Evolutionary conservation across 2,797 vertebrate species (phyloP).

Genomic region (Pampus argenteus): DNA sequence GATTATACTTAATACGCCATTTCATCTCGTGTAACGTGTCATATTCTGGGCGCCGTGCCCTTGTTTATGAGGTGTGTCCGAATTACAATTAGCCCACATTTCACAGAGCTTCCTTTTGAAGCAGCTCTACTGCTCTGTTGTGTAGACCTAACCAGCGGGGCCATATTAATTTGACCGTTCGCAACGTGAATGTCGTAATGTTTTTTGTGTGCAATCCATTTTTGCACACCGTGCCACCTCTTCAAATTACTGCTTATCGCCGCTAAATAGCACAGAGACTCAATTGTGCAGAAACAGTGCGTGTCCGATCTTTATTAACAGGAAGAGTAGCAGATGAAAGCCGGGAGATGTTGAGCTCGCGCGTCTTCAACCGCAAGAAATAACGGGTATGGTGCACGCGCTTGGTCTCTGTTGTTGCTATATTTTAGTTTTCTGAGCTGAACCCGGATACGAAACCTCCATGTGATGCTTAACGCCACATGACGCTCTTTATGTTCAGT

Average conservation of each 20-base stretch:
- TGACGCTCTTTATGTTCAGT: not conserved
- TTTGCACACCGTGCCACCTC: constrained; percentile 21
- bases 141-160: constrained; percentile 31
- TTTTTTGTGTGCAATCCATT: constrained; percentile 24
- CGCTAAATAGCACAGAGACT: constrained; percentile 27
- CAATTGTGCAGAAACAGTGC: constrained; percentile 39
- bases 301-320: constrained; percentile 35
- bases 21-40: constrained; percentile 77
- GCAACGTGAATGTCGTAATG: not conserved
- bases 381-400: not conserved
- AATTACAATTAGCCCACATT: constrained; percentile 79
- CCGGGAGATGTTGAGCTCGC: not conserved
- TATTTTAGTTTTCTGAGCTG: not conserved
- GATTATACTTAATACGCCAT: constrained; percentile 80
- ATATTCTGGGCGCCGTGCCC: constrained; percentile 80
- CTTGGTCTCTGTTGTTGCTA: not conserved
- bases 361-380: not conserved
- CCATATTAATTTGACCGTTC: constrained; percentile 58
- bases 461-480: not conserved
- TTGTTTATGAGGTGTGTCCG: constrained; percentile 74
- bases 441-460: constrained; percentile 1
- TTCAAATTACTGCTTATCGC: constrained; percentile 46
- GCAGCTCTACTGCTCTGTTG: constrained; percentile 9
- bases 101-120: constrained; percentile 63
- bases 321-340: not conserved